These are phyloP conservation scores for Murina feae DNA, from an alignment of 2,113 vertebrate species.

Conservation along the genomic window DNA sequence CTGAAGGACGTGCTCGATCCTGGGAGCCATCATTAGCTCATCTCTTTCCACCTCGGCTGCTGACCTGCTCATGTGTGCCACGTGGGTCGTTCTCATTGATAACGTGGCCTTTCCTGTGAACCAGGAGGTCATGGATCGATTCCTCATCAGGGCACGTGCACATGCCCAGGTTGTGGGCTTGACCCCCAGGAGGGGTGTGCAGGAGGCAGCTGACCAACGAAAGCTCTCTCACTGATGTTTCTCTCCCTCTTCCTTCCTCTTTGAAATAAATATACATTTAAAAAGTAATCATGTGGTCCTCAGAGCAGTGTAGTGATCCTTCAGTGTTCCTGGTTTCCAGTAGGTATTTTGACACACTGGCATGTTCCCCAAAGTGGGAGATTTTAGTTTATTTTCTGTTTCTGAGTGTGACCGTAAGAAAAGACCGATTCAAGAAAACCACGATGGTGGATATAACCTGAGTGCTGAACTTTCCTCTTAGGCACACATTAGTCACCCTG, in stretches of 20 bases:
- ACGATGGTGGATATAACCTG: slow-evolving; percentile 87
- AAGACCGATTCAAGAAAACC: slow-evolving; percentile 89
- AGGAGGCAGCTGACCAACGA: no score
- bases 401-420: slow-evolving; percentile 89
- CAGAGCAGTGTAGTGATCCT: slow-evolving; percentile 82
- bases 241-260: no score
- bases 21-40: slow-evolving; percentile 90
- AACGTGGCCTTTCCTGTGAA: slow-evolving; percentile 80
- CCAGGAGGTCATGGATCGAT: no score
- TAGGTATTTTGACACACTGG: slow-evolving; percentile 72
- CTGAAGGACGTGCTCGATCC: slow-evolving; percentile 90
- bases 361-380: slow-evolving; percentile 88
- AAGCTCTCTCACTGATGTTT: no score
- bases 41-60: slow-evolving; percentile 92
- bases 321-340: slow-evolving; percentile 82
- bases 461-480: slow-evolving; percentile 90
- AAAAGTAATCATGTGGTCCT: slow-evolving; percentile 81
- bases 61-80: slow-evolving; percentile 88
- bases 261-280: no score
- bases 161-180: no score
- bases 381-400: slow-evolving; percentile 91
- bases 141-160: no score
- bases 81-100: slow-evolving; percentile 89
- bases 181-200: no score
- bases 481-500: slow-evolving; percentile 87